Evolutionary conservation across 2,113 vertebrate genomes (phyloP).

Genomic region (Leptosomus discolor): DNA sequence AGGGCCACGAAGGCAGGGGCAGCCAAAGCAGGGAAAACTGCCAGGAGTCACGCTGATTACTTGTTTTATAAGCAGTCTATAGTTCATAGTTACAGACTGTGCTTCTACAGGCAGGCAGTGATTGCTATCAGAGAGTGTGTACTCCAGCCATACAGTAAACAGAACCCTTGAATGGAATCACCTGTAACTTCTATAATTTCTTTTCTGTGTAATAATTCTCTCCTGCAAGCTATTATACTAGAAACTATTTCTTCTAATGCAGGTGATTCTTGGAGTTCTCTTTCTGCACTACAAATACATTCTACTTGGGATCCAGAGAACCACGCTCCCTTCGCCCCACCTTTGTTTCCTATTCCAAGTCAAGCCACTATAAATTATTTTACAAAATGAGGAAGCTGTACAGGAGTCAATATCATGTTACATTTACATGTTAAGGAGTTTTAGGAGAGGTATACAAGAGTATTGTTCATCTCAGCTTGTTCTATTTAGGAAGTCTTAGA

Average conservation of each 20-base stretch:
- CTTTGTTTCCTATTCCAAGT: neutral
- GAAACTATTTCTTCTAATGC: neutral
- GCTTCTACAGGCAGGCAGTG: neutral
- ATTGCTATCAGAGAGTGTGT: neutral
- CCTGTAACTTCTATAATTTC: neutral
- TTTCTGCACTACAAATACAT: neutral
- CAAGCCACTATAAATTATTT: neutral
- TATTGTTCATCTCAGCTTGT: neutral
- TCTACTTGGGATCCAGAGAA: neutral
- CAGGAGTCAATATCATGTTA: neutral
- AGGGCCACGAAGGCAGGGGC: neutral
- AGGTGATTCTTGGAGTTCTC: neutral
- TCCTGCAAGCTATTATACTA: neutral
- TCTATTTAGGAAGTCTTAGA: conserved; percentile 23
- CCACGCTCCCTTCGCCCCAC: neutral
- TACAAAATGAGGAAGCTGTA: neutral
- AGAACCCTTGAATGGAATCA: neutral
- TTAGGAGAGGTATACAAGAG: neutral
- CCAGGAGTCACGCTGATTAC: neutral
- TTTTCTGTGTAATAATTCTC: neutral
- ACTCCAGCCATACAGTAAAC: neutral
- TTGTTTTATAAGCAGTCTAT: neutral
- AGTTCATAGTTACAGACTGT: neutral
- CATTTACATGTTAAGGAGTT: neutral
- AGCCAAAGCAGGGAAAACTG: neutral